phyloP scores from a whole-genome alignment of 2,797 vertebrate genomes.

The Masticophis lateralis region DNA sequence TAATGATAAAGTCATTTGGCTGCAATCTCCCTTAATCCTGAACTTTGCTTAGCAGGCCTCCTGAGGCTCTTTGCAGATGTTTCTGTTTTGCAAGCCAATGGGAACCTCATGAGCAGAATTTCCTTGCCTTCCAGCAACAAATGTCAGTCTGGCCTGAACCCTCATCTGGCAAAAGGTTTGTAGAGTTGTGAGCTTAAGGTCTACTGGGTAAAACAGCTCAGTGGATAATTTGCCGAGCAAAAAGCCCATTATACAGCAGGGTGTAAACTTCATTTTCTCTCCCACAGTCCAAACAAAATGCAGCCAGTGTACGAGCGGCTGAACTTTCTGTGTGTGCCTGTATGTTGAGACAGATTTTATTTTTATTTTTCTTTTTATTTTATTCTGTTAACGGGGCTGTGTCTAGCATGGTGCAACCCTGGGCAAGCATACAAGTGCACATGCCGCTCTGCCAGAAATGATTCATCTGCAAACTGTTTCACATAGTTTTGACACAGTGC shows the following conservation, averaged over 20 bases:
- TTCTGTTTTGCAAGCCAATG: not conserved
- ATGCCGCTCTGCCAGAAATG: conserved; percentile 13
- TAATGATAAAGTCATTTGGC: conserved; percentile 20
- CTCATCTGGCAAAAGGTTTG: not conserved
- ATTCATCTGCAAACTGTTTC: conserved; percentile 17
- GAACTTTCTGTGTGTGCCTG: not conserved
- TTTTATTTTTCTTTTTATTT: not conserved
- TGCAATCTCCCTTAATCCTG: conserved; percentile 4
- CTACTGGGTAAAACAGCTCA: not conserved
- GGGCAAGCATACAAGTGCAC: not conserved
- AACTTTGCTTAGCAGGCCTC: conserved; percentile 24
- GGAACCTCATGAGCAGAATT: conserved; percentile 21
- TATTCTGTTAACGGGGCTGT: accelerated
- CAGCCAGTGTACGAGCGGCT: not conserved
- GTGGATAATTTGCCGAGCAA: not conserved
- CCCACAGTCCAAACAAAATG: not conserved
- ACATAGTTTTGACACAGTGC: conserved; percentile 9
- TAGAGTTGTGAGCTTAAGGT: conserved; percentile 5
- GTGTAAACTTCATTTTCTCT: not conserved
- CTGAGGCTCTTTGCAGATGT: conserved; percentile 33
- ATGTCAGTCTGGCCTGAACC: not conserved
- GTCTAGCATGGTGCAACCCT: not conserved
- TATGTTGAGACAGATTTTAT: not conserved
- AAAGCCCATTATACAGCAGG: not conserved
- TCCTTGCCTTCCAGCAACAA: conserved; percentile 15